These are phyloP conservation scores for Tiliqua scincoides DNA, from an alignment of 2,113 vertebrate genomes.

Conservation along the genomic window DNA sequence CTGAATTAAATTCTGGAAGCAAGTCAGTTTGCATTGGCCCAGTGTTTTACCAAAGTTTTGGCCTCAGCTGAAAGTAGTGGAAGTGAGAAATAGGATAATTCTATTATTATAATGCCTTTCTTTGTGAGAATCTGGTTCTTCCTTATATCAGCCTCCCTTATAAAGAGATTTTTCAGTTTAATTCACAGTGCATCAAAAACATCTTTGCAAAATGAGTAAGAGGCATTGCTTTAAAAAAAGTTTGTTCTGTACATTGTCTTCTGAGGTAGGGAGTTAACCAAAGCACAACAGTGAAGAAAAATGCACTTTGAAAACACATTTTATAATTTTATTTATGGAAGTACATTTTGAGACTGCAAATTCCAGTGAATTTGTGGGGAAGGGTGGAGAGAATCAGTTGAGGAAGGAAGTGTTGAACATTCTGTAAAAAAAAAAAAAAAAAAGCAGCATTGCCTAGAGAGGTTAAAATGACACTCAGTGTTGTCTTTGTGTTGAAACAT, in stretches of 20 bases:
- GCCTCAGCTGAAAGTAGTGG: constrained; percentile 15
- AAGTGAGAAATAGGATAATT: not conserved
- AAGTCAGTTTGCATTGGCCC: constrained; percentile 5
- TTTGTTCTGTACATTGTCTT: not conserved
- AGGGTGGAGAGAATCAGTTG: no score
- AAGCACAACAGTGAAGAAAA: not conserved
- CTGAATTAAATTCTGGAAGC: constrained; percentile 20
- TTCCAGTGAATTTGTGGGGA: not conserved
- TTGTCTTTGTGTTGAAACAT: not conserved
- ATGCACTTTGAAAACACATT: not conserved
- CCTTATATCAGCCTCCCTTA: not conserved
- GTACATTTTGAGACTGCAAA: not conserved
- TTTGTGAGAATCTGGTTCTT: not conserved
- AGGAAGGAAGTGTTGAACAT: no score
- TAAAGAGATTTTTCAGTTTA: not conserved
- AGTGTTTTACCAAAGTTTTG: not conserved
- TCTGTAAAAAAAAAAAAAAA: no score
- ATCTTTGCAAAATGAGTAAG: not conserved
- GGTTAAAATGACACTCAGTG: not conserved
- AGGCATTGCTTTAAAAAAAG: not conserved
- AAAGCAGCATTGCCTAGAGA: not conserved
- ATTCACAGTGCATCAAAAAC: not conserved
- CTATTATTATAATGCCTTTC: not conserved
- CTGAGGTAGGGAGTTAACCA: not conserved
- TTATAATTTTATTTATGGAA: not conserved